Evolutionary conservation across 2,113 vertebrate species (phyloP).

Genomic region (Sylvicapra grimmia): DNA sequence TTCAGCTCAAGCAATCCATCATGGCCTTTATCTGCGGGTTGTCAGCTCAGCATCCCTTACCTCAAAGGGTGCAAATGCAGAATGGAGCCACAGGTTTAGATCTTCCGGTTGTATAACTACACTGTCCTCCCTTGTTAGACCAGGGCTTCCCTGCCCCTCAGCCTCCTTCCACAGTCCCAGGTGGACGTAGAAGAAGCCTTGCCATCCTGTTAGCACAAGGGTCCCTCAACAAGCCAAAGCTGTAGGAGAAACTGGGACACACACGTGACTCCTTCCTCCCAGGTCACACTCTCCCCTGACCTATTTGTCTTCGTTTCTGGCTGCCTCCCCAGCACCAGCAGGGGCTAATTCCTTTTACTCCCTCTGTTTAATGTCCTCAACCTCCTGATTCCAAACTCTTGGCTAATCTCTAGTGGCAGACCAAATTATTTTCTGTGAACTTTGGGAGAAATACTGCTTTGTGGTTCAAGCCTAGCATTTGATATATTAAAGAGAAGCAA

Average conservation of each 20-base stretch:
- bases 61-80: neutral
- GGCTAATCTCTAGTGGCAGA: neutral
- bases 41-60: neutral
- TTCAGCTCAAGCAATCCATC: too few relatives aligned
- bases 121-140: neutral
- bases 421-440: neutral
- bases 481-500: neutral
- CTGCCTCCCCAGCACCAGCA: neutral
- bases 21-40: neutral
- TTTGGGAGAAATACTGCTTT: neutral
- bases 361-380: neutral
- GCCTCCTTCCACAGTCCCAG: neutral
- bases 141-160: neutral
- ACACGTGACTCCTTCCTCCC: too few relatives aligned
- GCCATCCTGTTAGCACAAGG: neutral
- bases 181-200: neutral
- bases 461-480: neutral
- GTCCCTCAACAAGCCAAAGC: neutral
- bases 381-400: neutral
- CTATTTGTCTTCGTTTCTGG: neutral
- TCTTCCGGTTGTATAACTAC: accelerated
- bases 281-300: accelerated
- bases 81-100: neutral
- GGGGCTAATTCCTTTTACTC: neutral
- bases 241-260: neutral